Evolutionary conservation across 1,140 invertebrate species (phyloP), one percentile per base, ranked within the genome.

Genomic region (Diploscapter pachys): DNA sequence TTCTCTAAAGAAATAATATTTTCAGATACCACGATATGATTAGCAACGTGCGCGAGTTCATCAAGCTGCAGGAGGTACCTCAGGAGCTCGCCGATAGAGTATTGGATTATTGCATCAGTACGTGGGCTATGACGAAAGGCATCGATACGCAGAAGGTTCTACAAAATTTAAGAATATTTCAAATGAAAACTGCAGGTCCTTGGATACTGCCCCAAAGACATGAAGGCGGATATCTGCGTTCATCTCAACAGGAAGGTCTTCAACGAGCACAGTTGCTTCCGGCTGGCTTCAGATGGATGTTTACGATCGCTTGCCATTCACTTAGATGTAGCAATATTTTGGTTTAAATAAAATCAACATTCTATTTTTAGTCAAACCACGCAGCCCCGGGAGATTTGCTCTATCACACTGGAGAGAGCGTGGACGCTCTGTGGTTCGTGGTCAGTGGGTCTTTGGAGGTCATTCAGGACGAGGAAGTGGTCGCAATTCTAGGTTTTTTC

Each of bases 201-300:
- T 79, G 97, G 98, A 88, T 99, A 98, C 89, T 99, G 96, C 89
- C 97, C 97, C 3, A 99, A 99, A 88, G 97, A 99, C 88, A 99
- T 99, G 96, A 98, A 98, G 87, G 97, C 96, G 57, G 97, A 99
- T 88, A 96, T 99, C 85, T 99, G 96, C 88, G 96, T 99, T 78
- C 97, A 99, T 89, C 89, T 99, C 76, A 99, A 99, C 89, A 90
- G 97, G 75, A 99, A 99, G 89, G 96, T 99, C 80, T 99, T 99
- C 90, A 96, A 99, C 88, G 96, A 99, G 88, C 96, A 99, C 89
- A 95, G 95, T 61, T 96, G 96, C 76, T 99, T 99, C 89, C 91
- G 92, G 77, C 88, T 99, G 82, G 96, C 96, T 68, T 96, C 93
- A 76, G 97, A 99, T 88, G 96, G 96, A 70, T 99, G 97, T 88